Evolutionary conservation across 2,113 vertebrate species (phyloP), one percentile per base, ranked within the genome.

Genomic region (Oostethus manadensis): DNA sequence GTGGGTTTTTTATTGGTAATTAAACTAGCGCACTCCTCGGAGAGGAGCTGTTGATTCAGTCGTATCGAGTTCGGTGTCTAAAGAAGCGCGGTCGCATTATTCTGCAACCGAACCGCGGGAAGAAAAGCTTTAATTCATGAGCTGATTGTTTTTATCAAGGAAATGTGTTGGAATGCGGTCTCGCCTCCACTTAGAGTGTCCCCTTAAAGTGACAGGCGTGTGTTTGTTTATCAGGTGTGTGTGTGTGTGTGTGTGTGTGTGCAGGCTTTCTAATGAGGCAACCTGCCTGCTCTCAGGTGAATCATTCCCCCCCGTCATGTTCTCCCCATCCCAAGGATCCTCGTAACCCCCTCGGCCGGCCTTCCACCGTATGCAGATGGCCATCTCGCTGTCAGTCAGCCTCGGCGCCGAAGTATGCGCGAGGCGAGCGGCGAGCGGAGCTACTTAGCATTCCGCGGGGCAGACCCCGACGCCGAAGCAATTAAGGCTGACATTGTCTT

Each of bases 401-500:
- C 33, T 40, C 18, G 18, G 21, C 35, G 38, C 38, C 38, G 13
- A 42, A 42, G 38, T 42, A 42, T 42, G 38, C 14, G 38, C 3
- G 38, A 42, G 47, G 11, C 56, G 67, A 53, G 20, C 53, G 62
- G 70, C 54, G 54, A 54, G 57, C 29, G 60, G 26, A 21, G 54
- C n/a, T 68, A 62, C 55, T 66, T 68, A 56, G 60, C 38, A 71
- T 83, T 83, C 62, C 68, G 78, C 76, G 67, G 48, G 50, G 43
- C 55, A 57, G 63, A 63, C 62, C 11, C 29, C 17, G 17, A 58
- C 48, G 23, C n/a, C 4, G 40, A 69, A 55, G 51, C 71, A 83
- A 77, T 72, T 74, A 79, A 14, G 66, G 66, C 51, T 53, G 40
- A 62, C 69, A 54, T 48, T 63, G 33, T 58, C 56, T 73, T 40